Conservation (phyloP, 2,797 vertebrate species). For the Macropodus opercularis region DNA sequence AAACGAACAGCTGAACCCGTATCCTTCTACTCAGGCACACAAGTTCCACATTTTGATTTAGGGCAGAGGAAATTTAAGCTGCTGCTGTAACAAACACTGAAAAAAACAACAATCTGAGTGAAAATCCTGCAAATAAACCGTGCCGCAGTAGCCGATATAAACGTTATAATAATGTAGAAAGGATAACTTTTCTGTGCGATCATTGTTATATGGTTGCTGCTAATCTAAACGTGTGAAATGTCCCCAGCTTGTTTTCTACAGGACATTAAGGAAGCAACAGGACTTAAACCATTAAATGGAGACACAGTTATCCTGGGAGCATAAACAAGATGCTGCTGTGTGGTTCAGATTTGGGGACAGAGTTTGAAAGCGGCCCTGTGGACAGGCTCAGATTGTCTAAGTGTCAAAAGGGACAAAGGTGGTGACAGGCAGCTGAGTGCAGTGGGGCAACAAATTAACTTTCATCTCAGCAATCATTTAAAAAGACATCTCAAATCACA, state of each 20-base stretch:
- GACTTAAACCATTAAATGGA: not conserved
- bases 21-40: conserved; percentile 21
- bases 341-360: not conserved
- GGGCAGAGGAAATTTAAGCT: not conserved
- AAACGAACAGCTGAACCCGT: conserved; percentile 19
- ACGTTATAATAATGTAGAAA: not conserved
- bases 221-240: conserved; percentile 1
- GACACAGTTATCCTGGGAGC: not conserved
- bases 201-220: conserved; percentile 31
- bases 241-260: not conserved
- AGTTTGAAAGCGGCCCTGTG: not conserved
- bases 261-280: conserved; percentile 19
- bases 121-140: not conserved
- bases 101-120: not conserved
- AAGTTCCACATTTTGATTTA: not conserved
- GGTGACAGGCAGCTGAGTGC: conserved; percentile 6
- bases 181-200: not conserved
- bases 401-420: not conserved
- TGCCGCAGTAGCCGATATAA: not conserved
- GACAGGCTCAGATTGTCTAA: conserved; percentile 4
- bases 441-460: conserved; percentile 1
- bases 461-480: conserved; percentile 44
- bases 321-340: not conserved
- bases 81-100: not conserved
- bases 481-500: conserved; percentile 35